Base-by-base conservation (phyloP, 1,140 invertebrate genomes). In the Amyelois transitella region DNA sequence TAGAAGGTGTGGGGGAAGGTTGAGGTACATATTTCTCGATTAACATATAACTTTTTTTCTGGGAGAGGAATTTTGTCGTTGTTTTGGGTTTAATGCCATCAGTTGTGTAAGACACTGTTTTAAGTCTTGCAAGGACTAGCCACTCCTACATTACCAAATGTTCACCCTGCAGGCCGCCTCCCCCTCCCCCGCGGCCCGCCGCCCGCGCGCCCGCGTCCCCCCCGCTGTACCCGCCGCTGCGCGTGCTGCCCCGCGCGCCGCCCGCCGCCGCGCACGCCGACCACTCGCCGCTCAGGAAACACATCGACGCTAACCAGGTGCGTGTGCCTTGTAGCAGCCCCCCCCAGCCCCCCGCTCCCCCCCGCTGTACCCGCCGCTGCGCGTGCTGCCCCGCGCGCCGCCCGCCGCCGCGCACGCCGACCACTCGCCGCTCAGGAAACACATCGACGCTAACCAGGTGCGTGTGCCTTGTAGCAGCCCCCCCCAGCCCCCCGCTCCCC, bases 261-360 rank as follows among this genome's bases (percentile, higher is more conserved):
- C 51, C 49, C 60, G 17, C 51, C 55, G 18, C 54, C 53, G 43
- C 28, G 58, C 51, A 28, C 55, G 17, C 2, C 32, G 32, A 38
- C 32, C 12, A 32, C 25, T 10, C 1, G 32, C 1, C 5, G 12
- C 12, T n/a, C 12, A 38, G 32, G 32, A 14, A 38, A 6, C 25
- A 6, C 8, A 10, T 32, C 7, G 6, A 32, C 7, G 25, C 25
- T 6, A 32, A 32, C 28, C 18, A 43, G 48, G 51, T 55, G n/a
- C 49, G 5, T 8, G 20, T n/a, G 12, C 8, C 43, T n/a, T n/a
- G n/a, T n/a, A n/a, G n/a, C n/a, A n/a, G 28, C 10, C 10, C 52
- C 18, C 25, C 5, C 25, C 25, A 28, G 5, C 25, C 25, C 25
- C 5, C 25, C 25, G 25, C 25, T 28, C 5, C 25, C 25, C 5